Percentiles rank a stretch among this genome's conserved stretches.
These are phyloP conservation scores for Distichodus sexfasciatus DNA, from an alignment of 2,797 vertebrate species.

Conservation along the genomic window DNA sequence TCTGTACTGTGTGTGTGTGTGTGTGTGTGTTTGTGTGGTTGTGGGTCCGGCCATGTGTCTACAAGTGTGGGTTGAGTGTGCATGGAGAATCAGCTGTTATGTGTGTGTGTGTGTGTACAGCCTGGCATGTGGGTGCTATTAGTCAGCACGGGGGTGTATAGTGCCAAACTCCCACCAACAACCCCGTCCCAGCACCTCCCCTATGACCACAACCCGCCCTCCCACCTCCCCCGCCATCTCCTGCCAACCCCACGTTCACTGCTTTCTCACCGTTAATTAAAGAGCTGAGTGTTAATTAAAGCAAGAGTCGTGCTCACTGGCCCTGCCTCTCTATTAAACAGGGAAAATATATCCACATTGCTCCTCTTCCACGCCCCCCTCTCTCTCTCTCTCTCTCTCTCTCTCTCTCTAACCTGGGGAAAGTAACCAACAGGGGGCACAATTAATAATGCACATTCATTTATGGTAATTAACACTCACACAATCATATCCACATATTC, in stretches of 20 bases:
- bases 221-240: slow-evolving; percentile 46
- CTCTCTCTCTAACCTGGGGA: not conserved
- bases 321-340: slow-evolving; percentile 44
- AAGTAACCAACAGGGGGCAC: slow-evolving; percentile 28
- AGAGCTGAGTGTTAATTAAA: slow-evolving; percentile 66
- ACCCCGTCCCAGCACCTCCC: slow-evolving; percentile 31
- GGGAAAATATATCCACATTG: slow-evolving; percentile 30
- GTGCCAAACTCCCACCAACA: slow-evolving; percentile 46
- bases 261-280: slow-evolving; percentile 66
- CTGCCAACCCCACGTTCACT: slow-evolving; percentile 48
- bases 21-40: slow-evolving; percentile 16
- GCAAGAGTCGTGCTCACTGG: slow-evolving; percentile 55
- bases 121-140: slow-evolving; percentile 32
- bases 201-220: slow-evolving; percentile 29
- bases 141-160: slow-evolving; percentile 46
- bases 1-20: slow-evolving; percentile 32
- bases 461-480: slow-evolving; percentile 43
- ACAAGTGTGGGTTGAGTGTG: not conserved
- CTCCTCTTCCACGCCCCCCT: slow-evolving; percentile 7
- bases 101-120: slow-evolving; percentile 3
- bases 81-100: slow-evolving; percentile 10
- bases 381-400: slow-evolving; percentile 3
- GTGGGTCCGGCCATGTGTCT: not conserved
- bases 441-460: slow-evolving; percentile 42
- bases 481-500: slow-evolving; percentile 22